Conservation (phyloP, 2,888 invertebrate genomes). For the Chrysolina americana region DNA sequence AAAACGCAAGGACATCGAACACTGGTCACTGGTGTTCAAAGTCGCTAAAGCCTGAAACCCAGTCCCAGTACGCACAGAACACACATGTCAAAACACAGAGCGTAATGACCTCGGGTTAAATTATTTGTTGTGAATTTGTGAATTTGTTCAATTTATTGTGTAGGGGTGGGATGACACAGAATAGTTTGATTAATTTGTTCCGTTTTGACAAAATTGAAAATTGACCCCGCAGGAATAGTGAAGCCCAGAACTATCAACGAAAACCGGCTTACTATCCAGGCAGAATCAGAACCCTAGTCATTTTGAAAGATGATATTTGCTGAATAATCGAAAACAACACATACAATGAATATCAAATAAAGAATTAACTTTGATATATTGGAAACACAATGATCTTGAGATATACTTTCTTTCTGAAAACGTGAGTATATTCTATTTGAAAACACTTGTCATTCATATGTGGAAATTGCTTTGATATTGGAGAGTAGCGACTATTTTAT, state of each 20-base stretch:
- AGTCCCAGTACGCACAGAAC: too few species aligned
- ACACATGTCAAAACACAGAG: too few species aligned
- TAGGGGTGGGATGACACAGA: too few species aligned
- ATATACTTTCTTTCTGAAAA: neutral
- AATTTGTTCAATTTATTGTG: too few species aligned
- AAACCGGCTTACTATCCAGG: neutral
- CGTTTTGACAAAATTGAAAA: neutral
- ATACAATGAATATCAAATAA: slow-evolving; percentile 9
- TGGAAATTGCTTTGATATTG: neutral
- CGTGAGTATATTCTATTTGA: slow-evolving; percentile 5
- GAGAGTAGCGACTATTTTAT: neutral
- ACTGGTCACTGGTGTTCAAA: too few species aligned
- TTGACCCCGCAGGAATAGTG: neutral
- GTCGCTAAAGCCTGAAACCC: too few species aligned
- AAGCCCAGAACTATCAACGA: neutral
- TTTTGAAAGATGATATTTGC: neutral
- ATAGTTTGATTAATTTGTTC: too few species aligned
- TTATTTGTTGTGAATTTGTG: too few species aligned
- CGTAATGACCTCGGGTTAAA: too few species aligned
- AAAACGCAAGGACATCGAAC: too few species aligned
- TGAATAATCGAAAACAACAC: neutral
- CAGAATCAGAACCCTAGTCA: neutral
- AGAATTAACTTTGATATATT: neutral
- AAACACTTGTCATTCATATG: neutral
- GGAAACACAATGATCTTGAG: neutral